A percentile compares a stretch with the other conserved stretches of the same genome.
phyloP scores from a whole-genome alignment of 2,888 invertebrate species.

The Apamea anceps region DNA sequence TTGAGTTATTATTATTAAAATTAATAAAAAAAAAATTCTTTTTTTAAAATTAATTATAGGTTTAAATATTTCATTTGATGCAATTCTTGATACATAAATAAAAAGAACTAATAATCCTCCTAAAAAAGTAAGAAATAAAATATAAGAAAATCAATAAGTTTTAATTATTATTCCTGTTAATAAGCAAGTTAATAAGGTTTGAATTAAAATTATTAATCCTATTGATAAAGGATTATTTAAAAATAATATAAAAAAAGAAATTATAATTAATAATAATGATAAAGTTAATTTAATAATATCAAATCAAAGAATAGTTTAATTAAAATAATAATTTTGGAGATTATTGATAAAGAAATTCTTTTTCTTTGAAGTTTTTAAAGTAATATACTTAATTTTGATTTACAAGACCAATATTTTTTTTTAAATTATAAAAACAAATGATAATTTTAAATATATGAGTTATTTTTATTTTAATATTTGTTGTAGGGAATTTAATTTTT shows the following conservation, averaged over 20 bases:
- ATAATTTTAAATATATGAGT: slow-evolving; percentile 83
- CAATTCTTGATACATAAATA: slow-evolving; percentile 91
- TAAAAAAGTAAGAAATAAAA: slow-evolving; percentile 90
- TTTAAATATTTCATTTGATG: slow-evolving; percentile 91
- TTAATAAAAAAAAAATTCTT: slow-evolving; percentile 62
- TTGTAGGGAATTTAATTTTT: slow-evolving; percentile 89
- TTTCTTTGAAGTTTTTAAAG: slow-evolving; percentile 92
- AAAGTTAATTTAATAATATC: slow-evolving; percentile 85
- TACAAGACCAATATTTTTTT: slow-evolving; percentile 93
- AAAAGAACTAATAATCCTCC: slow-evolving; percentile 92
- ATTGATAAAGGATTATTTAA: slow-evolving; percentile 88
- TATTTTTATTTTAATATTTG: slow-evolving; percentile 86
- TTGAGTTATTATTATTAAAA: slow-evolving; percentile 67
- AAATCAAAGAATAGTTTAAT: slow-evolving; percentile 92
- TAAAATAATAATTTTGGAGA: slow-evolving; percentile 93
- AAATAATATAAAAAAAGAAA: slow-evolving; percentile 76
- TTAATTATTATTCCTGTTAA: slow-evolving; percentile 85
- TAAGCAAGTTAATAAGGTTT: slow-evolving; percentile 88
- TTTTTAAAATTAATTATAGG: slow-evolving; percentile 72
- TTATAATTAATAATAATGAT: slow-evolving; percentile 80
- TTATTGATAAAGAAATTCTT: slow-evolving; percentile 90
- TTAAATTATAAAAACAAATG: slow-evolving; percentile 92
- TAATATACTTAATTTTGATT: slow-evolving; percentile 90
- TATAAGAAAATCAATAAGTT: slow-evolving; percentile 91
- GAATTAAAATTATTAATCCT: slow-evolving; percentile 88